Conservation (phyloP, 2,113 vertebrate species). For the Albula glossodonta region DNA sequence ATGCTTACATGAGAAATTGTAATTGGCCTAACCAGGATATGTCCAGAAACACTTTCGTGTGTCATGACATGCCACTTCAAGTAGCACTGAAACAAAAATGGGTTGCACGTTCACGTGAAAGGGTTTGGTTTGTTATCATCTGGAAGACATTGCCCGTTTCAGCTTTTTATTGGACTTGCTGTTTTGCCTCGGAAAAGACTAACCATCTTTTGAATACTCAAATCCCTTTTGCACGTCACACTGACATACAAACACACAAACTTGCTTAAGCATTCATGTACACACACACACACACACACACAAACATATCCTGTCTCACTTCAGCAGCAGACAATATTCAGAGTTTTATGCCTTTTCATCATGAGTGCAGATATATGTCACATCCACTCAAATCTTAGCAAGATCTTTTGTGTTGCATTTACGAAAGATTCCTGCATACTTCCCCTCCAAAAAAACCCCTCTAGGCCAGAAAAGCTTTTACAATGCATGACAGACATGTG, state of each 20-base stretch:
- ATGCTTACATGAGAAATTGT: neutral
- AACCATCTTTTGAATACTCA: neutral
- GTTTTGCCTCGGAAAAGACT: neutral
- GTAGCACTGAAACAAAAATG: neutral
- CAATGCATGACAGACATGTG: too few relatives aligned
- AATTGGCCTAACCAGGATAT: neutral
- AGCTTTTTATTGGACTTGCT: neutral
- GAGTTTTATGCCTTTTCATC: too few relatives aligned
- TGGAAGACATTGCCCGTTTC: neutral
- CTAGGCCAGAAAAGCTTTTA: too few relatives aligned
- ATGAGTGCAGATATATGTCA: too few relatives aligned
- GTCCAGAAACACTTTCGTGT: neutral
- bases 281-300: constrained; percentile 18
- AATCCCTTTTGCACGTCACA: neutral
- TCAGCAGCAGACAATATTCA: too few relatives aligned
- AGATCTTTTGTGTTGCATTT: too few relatives aligned
- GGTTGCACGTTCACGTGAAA: neutral
- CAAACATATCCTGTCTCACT: neutral
- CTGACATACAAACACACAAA: neutral
- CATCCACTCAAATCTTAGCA: too few relatives aligned
- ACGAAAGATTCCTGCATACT: too few relatives aligned
- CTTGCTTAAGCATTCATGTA: neutral
- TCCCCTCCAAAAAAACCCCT: too few relatives aligned
- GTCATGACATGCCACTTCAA: neutral
- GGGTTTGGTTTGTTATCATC: neutral